A percentile compares a stretch with the other conserved stretches of the same genome.
phyloP scores from a whole-genome alignment of 1,140 invertebrate species.

The Lepidostoma basale region DNA sequence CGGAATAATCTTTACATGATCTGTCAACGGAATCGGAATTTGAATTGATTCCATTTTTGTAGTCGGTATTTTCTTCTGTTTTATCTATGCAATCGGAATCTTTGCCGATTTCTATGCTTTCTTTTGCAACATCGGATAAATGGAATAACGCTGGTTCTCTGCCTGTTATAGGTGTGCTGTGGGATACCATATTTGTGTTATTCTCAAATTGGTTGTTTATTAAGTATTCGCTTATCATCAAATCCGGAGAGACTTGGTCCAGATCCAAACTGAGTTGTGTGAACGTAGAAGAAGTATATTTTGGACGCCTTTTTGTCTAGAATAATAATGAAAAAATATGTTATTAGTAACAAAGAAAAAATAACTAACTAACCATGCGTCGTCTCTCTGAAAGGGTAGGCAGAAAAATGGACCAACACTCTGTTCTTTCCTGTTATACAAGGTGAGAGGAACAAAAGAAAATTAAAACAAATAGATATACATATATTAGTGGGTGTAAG shows the following conservation, averaged over 20 bases:
- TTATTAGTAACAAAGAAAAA: background rate
- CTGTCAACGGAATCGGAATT: too few relatives aligned
- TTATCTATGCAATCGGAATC: background rate
- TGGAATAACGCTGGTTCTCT: background rate
- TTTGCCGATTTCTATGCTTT: background rate
- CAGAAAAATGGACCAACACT: too few relatives aligned
- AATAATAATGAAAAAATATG: constrained; percentile 2
- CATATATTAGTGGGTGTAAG: too few relatives aligned
- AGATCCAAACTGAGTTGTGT: background rate
- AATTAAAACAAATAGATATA: too few relatives aligned
- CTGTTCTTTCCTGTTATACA: too few relatives aligned
- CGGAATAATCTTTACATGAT: too few relatives aligned
- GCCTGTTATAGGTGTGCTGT: constrained; percentile 6
- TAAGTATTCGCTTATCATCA: background rate
- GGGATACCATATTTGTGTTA: background rate
- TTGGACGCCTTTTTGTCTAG: constrained; percentile 21
- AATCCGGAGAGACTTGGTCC: background rate
- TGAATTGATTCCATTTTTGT: too few relatives aligned
- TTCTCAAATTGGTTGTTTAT: background rate
- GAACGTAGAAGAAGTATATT: constrained; percentile 4
- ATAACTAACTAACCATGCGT: background rate
- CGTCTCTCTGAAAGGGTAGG: too few relatives aligned
- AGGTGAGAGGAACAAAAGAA: too few relatives aligned
- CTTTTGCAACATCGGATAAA: background rate
- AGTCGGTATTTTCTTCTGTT: background rate